Evolutionary conservation across 2,113 vertebrate species (phyloP), one percentile per base, ranked within the genome.

Genomic region (Megaptera novaeangliae): DNA sequence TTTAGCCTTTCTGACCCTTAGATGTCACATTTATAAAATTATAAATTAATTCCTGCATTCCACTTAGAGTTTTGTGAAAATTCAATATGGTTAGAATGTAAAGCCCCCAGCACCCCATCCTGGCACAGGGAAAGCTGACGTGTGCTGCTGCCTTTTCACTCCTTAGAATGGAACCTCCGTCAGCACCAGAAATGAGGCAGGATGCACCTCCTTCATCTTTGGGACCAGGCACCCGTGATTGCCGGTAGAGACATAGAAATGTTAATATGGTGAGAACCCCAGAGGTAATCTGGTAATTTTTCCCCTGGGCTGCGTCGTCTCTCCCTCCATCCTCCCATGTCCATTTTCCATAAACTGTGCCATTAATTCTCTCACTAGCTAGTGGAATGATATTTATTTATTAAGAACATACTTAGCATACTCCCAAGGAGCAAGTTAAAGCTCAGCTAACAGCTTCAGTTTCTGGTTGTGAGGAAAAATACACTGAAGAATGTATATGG

Each of bases 401-500:
- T 97, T 98, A 97, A 98, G 89, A 96, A 93, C 63, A 91, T 66
- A 44, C 78, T 95, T 95, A 96, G 78, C 69, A 55, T 93, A 89
- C 87, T 96, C 95, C 96, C 97, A 92, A 82, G 88, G 77, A 98
- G 55, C 95, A 78, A 85, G 75, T 86, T 84, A 87, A 94, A 85
- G 57, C 89, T 87, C 86, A 57, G 25, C 86, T 55, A 93, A 77
- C 95, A 95, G 86, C 78, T n/a, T 83, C 92, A 80, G 63, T 97
- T 95, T 96, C 86, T 93, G 49, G 41, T 88, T 72, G 36, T 77
- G 78, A 97, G 93, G 71, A 75, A 61, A 95, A 97, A 91, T 72
- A 68, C 17, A 14, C 71, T 10, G 20, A 91, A 68, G 83, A 95
- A 75, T 92, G 83, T 78, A 88, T 72, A 52, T 0, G 0, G 82